phyloP scores from a whole-genome alignment of 2,113 vertebrate genomes.

The Cephalopterus ornatus region DNA sequence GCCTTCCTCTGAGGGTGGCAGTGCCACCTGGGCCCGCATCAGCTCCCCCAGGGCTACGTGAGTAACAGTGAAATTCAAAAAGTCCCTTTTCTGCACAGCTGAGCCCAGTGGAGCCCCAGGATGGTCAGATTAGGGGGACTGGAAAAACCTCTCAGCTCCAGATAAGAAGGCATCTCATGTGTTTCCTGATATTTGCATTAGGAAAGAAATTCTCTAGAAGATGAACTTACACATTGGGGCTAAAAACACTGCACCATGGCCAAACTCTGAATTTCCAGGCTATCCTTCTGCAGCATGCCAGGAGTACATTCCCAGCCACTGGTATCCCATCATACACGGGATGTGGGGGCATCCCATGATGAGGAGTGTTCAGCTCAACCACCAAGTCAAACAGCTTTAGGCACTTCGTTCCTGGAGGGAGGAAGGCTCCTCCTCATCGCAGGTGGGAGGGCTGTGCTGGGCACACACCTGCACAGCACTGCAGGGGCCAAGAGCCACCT shows the following conservation, averaged over 20 bases:
- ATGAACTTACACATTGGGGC: background rate
- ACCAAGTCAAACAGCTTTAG: background rate
- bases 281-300: background rate
- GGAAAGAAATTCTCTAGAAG: background rate
- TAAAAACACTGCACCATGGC: background rate
- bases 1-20: background rate
- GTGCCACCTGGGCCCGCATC: background rate
- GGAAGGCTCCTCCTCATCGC: background rate
- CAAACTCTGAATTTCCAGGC: background rate
- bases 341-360: background rate
- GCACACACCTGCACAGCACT: background rate
- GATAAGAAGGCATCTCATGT: background rate
- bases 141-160: conserved; percentile 30
- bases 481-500: background rate
- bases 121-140: conserved; percentile 1
- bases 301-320: background rate
- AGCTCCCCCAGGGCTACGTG: background rate
- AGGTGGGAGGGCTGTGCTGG: background rate
- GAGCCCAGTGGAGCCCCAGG: background rate
- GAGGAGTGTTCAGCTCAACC: background rate
- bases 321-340: background rate
- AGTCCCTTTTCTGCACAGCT: background rate
- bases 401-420: background rate
- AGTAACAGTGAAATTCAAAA: background rate
- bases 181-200: conserved; percentile 9